Base-by-base conservation (phyloP, 2,888 invertebrate species). In the Drosophila leonis region DNA sequence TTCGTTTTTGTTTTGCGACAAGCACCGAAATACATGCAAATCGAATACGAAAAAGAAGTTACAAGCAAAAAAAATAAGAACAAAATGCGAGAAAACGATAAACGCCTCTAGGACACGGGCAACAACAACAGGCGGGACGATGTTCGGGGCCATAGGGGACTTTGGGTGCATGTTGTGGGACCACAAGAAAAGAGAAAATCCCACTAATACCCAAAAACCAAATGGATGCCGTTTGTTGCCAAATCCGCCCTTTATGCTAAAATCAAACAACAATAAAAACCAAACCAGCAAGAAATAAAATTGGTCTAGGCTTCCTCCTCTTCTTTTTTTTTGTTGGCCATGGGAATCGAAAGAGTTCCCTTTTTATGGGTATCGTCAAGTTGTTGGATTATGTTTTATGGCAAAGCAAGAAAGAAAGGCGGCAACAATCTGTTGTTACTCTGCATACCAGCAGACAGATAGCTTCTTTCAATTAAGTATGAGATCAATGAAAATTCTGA, bases 191-290 rank as follows among this genome's bases (percentile, higher is more conserved):
- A 41, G 52, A 54, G 65, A 70, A 82, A 83, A 83, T 83, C 83
- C 88, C 67, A 82, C 85, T 87, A 83, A 83, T 87, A 82, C 82
- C 85, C 68, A 62, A 54, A 55, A 72, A 76, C 78, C 75, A 85
- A 88, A 83, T 80, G 86, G 86, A 83, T 75, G 83, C 77, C 86
- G 88, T 85, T 88, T 85, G 83, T 70, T 75, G 77, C 63, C 80
- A 83, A 88, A 85, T 88, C 83, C 88, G 77, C 72, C 74, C 75
- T 83, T 83, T 83, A 83, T 83, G 88, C 81, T 71, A 69, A 88
- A 83, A 88, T 88, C 83, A 83, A 88, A 84, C 84, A 87, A 87
- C 82, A 87, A 88, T 87, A 82, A 88, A 86, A 82, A 67, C 20
- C 41, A 65, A 71, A 69, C 68, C 82, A 75, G 69, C 82, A 69